These are phyloP conservation scores for Caenorhabditis panamensis DNA, from an alignment of 2,888 invertebrate species.

Conservation along the genomic window DNA sequence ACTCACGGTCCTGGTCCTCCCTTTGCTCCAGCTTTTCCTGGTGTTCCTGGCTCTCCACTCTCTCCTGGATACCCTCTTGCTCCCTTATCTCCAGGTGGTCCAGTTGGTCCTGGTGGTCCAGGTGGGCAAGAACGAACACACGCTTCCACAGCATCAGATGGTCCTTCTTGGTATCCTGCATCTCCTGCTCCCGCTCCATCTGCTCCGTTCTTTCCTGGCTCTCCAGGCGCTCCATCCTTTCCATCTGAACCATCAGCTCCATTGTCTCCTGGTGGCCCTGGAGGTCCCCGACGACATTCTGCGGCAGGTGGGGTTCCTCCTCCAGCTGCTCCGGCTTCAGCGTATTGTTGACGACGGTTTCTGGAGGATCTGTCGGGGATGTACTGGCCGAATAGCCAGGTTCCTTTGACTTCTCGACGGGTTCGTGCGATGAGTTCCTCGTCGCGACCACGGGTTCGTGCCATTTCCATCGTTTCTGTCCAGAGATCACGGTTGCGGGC, in stretches of 20 bases:
- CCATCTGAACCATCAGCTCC: slow-evolving; percentile 68
- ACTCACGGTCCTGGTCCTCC: slow-evolving; percentile 73
- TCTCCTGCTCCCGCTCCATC: slow-evolving; percentile 38
- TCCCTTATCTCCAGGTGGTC: slow-evolving; percentile 79
- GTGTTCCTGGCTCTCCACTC: slow-evolving; percentile 76
- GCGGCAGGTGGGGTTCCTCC: slow-evolving; percentile 34
- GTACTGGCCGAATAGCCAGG: slow-evolving; percentile 79
- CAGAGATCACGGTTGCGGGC: slow-evolving; percentile 78
- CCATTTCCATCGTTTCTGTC: slow-evolving; percentile 78
- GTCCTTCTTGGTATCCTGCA: slow-evolving; percentile 60
- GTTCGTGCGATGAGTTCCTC: slow-evolving; percentile 55
- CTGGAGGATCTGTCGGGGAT: slow-evolving; percentile 55
- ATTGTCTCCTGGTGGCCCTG: slow-evolving; percentile 68
- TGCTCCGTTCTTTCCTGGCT: slow-evolving; percentile 74
- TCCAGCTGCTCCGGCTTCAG: slow-evolving; percentile 27
- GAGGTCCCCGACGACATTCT: slow-evolving; percentile 65
- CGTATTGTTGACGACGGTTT: slow-evolving; percentile 54
- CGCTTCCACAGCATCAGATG: slow-evolving; percentile 62
- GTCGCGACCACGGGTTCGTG: slow-evolving; percentile 49
- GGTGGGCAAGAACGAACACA: slow-evolving; percentile 77
- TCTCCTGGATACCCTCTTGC: slow-evolving; percentile 79
- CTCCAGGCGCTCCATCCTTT: slow-evolving; percentile 73
- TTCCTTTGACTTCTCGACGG: slow-evolving; percentile 60
- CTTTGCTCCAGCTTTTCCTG: slow-evolving; percentile 73
- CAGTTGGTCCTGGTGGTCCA: slow-evolving; percentile 76